phyloP scores from a whole-genome alignment of 2,113 vertebrate species.

The Alligator mississippiensis region DNA sequence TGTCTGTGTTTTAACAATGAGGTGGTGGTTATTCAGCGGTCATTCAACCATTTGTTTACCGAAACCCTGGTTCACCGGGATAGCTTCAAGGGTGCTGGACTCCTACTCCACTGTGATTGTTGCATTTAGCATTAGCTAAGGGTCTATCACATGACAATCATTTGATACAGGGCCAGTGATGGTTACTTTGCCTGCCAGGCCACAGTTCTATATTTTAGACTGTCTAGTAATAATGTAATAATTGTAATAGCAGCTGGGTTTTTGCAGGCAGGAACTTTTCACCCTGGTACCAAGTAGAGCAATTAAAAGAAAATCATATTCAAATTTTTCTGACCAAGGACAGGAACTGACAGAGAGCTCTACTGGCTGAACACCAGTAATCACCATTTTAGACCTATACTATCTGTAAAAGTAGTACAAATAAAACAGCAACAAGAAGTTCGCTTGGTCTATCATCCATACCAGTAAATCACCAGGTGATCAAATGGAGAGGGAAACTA shows the following conservation, averaged over 20 bases:
- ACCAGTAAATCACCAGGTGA: not conserved
- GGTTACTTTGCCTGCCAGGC: no score
- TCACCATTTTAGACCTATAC: not conserved
- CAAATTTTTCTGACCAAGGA: not conserved
- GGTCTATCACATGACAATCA: fast-evolving
- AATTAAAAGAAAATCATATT: not conserved
- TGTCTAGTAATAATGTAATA: fast-evolving
- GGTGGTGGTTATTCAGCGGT: not conserved
- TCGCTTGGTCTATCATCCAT: not conserved
- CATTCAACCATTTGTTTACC: not conserved
- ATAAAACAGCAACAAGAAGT: not conserved
- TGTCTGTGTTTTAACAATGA: constrained; percentile 30
- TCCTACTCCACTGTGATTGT: fast-evolving
- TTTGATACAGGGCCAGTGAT: not conserved
- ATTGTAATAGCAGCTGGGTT: not conserved
- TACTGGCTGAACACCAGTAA: not conserved
- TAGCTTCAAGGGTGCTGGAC: not conserved
- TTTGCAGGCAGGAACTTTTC: not conserved
- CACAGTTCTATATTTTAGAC: not conserved
- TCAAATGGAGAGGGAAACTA: not conserved
- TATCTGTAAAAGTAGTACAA: not conserved
- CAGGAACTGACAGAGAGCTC: not conserved
- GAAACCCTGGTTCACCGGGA: not conserved
- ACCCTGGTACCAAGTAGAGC: not conserved
- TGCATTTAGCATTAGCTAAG: not conserved